phyloP scores from a whole-genome alignment of 2,113 vertebrate genomes.

The Ciconia stormi region DNA sequence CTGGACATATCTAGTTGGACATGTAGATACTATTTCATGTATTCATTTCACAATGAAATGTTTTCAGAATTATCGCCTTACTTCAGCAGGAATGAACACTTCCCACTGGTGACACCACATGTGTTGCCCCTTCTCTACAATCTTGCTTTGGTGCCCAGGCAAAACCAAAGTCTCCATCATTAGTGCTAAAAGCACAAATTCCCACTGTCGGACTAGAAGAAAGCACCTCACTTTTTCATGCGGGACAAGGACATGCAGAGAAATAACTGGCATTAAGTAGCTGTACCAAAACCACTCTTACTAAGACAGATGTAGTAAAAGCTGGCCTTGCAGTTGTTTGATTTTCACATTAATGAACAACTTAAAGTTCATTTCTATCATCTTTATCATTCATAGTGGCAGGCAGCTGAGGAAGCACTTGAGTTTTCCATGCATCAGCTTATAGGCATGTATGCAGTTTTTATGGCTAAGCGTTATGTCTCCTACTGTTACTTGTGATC shows the following conservation, averaged over 20 bases:
- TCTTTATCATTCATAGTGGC: slow-evolving; percentile 23
- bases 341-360: slow-evolving; percentile 38
- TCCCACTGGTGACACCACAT: neutral
- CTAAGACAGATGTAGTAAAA: neutral
- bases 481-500: slow-evolving; percentile 14
- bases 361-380: slow-evolving; percentile 13
- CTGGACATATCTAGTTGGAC: neutral
- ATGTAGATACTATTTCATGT: neutral
- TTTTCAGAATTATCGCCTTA: neutral
- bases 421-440: slow-evolving; percentile 31
- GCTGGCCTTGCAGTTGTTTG: neutral
- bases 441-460: neutral
- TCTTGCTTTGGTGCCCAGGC: neutral
- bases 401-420: slow-evolving; percentile 62
- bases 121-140: neutral
- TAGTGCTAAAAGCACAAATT: neutral
- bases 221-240: neutral
- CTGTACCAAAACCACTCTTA: neutral
- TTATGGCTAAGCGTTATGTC: slow-evolving; percentile 42
- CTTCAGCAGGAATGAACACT: neutral
- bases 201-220: too few relatives aligned
- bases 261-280: neutral
- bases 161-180: neutral
- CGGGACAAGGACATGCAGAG: neutral
- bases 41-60: neutral